These are phyloP conservation scores for Lycocerus yunnanus DNA, from an alignment of 2,888 invertebrate species.

Conservation along the genomic window DNA sequence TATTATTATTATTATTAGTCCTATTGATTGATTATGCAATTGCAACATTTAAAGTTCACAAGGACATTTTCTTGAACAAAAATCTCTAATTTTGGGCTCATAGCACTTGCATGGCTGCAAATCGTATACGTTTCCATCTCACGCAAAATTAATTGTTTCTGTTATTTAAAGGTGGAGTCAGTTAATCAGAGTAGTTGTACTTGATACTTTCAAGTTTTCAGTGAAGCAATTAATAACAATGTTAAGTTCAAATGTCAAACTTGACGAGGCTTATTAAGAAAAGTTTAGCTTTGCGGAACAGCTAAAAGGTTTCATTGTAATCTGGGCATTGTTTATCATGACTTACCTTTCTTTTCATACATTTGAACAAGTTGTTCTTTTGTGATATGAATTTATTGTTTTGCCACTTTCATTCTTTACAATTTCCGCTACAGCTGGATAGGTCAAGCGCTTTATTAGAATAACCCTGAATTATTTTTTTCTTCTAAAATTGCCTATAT, in stretches of 20 bases:
- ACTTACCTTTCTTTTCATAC: background rate
- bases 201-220: slow-evolving; percentile 1
- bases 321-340: background rate
- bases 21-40: background rate
- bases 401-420: background rate
- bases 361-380: background rate
- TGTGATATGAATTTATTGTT: background rate
- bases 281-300: background rate
- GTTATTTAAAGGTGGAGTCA: slow-evolving; percentile 6
- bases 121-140: background rate
- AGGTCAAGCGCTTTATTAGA: background rate
- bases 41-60: background rate
- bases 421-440: background rate
- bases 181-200: slow-evolving; percentile 13
- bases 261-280: background rate
- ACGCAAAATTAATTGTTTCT: slow-evolving; percentile 2
- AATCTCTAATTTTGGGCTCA: background rate
- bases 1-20: background rate
- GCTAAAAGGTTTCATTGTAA: background rate
- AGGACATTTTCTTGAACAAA: background rate
- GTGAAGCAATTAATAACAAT: background rate
- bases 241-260: background rate
- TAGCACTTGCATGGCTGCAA: background rate
- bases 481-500: background rate
- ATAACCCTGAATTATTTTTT: background rate